phyloP scores from a whole-genome alignment of 2,888 invertebrate species.

The Nyleta sp. region DNA sequence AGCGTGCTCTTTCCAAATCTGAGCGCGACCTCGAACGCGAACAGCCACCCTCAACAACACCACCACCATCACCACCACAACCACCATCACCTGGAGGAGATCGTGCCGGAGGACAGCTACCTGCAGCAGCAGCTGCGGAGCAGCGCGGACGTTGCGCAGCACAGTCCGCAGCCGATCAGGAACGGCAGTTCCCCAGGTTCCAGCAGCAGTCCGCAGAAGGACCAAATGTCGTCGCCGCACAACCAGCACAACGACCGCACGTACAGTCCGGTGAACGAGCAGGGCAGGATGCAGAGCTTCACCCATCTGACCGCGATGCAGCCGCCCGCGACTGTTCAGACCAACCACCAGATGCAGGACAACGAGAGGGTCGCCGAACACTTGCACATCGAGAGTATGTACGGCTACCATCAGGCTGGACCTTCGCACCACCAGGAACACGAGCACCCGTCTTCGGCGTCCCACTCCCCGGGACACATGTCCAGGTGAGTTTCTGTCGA shows the following conservation, averaged over 20 bases:
- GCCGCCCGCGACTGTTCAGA: constrained; percentile 61
- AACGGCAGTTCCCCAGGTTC: constrained; percentile 78
- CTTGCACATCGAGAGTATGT: constrained; percentile 77
- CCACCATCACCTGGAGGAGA: constrained; percentile 72
- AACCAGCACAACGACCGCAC: constrained; percentile 71
- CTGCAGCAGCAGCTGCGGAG: constrained; percentile 75
- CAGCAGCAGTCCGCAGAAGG: constrained; percentile 76
- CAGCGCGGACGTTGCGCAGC: constrained; percentile 69
- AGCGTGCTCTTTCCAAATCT: constrained; percentile 72
- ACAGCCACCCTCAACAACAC: constrained; percentile 66
- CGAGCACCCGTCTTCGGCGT: constrained; percentile 72
- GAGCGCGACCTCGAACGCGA: constrained; percentile 20
- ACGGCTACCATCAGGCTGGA: constrained; percentile 72
- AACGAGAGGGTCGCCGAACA: constrained; percentile 74
- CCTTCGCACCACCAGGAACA: constrained; percentile 77
- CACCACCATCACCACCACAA: constrained; percentile 68
- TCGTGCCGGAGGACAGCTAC: constrained; percentile 73
- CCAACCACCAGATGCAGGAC: constrained; percentile 36
- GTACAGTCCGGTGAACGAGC: constrained; percentile 76
- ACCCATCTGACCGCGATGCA: constrained; percentile 80
- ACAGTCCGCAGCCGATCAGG: constrained; percentile 66
- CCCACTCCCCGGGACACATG: constrained; percentile 75
- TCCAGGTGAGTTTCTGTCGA: constrained; percentile 73
- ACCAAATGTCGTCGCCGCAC: constrained; percentile 70
- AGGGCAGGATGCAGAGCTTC: constrained; percentile 75